These are phyloP conservation scores for Resseliella maxima DNA, from an alignment of 2,888 invertebrate species.

Conservation along the genomic window DNA sequence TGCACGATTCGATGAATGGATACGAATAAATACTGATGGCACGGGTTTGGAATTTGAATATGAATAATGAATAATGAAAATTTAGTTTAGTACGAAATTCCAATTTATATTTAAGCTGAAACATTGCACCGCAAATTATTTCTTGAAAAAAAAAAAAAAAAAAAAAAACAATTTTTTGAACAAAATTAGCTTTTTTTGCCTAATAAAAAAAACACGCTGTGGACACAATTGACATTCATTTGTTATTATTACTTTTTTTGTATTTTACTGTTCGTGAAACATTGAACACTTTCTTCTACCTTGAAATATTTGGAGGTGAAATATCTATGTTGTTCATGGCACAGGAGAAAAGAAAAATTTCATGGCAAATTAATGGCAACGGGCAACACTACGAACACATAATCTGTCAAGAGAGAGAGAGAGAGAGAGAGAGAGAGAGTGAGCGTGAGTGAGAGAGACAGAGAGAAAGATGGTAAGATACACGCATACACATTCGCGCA, in stretches of 20 bases:
- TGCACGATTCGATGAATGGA: slow-evolving; percentile 79
- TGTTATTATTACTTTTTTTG: background rate
- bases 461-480: background rate
- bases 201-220: slow-evolving; percentile 6
- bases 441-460: too few relatives aligned
- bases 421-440: too few relatives aligned
- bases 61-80: slow-evolving; percentile 60
- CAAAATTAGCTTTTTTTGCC: background rate
- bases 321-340: background rate
- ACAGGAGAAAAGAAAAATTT: background rate
- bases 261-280: background rate
- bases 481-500: background rate
- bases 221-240: background rate
- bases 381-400: background rate
- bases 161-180: background rate
- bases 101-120: too few relatives aligned
- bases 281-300: slow-evolving; percentile 37
- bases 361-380: background rate
- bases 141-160: background rate
- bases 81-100: too few relatives aligned
- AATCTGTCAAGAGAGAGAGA: background rate
- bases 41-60: slow-evolving; percentile 74
- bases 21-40: slow-evolving; percentile 71
- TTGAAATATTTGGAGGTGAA: slow-evolving; percentile 7
- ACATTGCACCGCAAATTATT: background rate